Conservation (phyloP, 2,888 invertebrate species). For the Melanotus villosus region DNA sequence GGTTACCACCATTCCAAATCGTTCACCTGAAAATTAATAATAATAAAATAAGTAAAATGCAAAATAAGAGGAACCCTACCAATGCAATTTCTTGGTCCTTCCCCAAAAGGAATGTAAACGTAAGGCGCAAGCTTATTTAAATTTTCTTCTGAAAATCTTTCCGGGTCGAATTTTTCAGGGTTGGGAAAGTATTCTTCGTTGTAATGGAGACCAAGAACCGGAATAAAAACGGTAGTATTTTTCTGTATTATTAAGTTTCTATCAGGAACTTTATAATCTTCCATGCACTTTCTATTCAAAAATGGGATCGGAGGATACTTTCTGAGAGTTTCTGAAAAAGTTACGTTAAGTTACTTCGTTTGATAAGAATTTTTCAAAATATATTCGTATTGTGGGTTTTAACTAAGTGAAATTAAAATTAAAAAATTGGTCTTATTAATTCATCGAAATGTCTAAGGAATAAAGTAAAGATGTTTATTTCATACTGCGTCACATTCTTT, state of each 20-base stretch:
- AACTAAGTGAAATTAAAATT: no score
- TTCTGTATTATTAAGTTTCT: constrained; percentile 7
- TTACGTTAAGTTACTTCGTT: not conserved
- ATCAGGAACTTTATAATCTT: constrained; percentile 53
- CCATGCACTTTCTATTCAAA: constrained; percentile 57
- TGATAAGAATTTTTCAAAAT: not conserved
- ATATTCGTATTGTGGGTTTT: no score
- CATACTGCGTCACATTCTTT: no score
- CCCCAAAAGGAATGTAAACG: constrained; percentile 35
- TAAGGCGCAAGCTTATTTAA: not conserved
- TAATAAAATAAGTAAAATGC: not conserved
- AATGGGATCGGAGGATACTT: constrained; percentile 65
- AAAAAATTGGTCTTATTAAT: no score
- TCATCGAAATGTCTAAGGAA: no score
- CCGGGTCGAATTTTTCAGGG: constrained; percentile 36
- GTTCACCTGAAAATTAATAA: constrained; percentile 31
- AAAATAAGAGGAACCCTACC: constrained; percentile 9
- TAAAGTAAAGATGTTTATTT: no score
- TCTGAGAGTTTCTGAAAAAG: constrained; percentile 66
- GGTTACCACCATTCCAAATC: constrained; percentile 44
- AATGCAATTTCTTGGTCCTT: no score
- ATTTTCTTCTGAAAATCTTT: constrained; percentile 57
- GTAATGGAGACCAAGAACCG: constrained; percentile 14
- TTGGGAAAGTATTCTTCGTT: constrained; percentile 21
- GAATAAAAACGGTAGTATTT: constrained; percentile 1